phyloP scores from a whole-genome alignment of 1,140 invertebrate species.

The Brachionus paranguensis region DNA sequence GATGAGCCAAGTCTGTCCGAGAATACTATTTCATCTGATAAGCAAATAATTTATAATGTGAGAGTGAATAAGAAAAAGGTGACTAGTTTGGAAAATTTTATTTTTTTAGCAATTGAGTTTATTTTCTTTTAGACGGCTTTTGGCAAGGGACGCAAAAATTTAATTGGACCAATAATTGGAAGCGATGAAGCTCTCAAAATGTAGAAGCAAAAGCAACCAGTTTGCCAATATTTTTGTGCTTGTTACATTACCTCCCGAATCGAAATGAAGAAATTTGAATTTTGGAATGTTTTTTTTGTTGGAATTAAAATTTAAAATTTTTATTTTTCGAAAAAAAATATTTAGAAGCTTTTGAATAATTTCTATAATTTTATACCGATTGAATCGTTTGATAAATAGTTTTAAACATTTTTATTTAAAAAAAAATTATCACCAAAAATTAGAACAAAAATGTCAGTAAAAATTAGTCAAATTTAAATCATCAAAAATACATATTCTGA shows the following conservation, averaged over 20 bases:
- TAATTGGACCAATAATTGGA: slow-evolving; percentile 1
- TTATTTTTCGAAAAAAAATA: neutral
- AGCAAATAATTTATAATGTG: slow-evolving; percentile 1
- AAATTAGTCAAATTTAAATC: too few species aligned
- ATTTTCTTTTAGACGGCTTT: neutral
- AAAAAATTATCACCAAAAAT: too few species aligned
- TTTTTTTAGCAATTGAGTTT: neutral
- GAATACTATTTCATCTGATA: slow-evolving; percentile 29
- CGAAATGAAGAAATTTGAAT: neutral
- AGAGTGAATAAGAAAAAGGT: slow-evolving; percentile 23
- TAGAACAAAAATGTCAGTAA: too few species aligned
- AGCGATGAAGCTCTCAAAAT: slow-evolving; percentile 19
- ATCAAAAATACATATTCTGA: too few species aligned
- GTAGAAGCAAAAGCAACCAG: neutral
- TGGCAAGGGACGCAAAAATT: neutral
- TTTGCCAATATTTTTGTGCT: neutral
- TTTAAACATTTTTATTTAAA: too few species aligned
- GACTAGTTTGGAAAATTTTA: neutral
- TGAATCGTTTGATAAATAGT: too few species aligned
- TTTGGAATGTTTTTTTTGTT: neutral
- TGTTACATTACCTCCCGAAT: neutral
- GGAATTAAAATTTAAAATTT: neutral
- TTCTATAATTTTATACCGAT: too few species aligned
- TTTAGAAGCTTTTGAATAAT: too few species aligned
- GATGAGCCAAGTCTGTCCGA: slow-evolving; percentile 27